A percentile compares a stretch with the other conserved stretches of the same genome.
Conservation (phyloP, 2,113 vertebrate genomes). For the Chloebia gouldiae region DNA sequence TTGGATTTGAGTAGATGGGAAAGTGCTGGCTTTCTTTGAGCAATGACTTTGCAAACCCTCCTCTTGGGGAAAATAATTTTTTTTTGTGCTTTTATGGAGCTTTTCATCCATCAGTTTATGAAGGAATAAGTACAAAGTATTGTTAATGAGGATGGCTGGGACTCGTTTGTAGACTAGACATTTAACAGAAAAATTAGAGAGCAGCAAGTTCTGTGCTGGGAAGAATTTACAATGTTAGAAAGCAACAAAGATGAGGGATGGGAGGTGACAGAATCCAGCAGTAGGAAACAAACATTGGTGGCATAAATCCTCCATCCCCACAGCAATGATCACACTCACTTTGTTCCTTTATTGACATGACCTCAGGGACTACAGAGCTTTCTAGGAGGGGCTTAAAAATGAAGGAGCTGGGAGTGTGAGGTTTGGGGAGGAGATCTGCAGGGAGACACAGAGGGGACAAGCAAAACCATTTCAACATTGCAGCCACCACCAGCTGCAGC, state of each 20-base stretch:
- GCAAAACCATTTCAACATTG: not conserved
- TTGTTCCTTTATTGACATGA: not conserved
- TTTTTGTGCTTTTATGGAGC: conserved; percentile 17
- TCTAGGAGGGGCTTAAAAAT: not conserved
- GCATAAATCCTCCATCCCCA: not conserved
- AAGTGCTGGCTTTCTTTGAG: conserved; percentile 28
- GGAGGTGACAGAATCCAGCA: not conserved
- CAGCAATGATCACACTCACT: not conserved
- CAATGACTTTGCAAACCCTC: conserved; percentile 34
- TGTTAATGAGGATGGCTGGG: conserved; percentile 41
- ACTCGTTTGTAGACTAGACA: conserved; percentile 32
- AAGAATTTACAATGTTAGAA: not conserved
- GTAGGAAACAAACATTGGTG: not conserved
- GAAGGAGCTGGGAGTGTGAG: not conserved
- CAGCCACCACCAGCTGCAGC: not conserved
- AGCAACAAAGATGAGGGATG: conserved; percentile 42
- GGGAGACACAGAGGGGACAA: not conserved
- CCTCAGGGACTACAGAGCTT: not conserved
- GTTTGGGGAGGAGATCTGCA: not conserved
- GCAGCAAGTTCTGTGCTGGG: not conserved
- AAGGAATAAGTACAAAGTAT: conserved; percentile 38
- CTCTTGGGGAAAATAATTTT: conserved; percentile 31
- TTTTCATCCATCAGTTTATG: conserved; percentile 47
- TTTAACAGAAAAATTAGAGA: conserved; percentile 49
- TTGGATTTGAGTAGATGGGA: conserved; percentile 29